Base-by-base conservation (phyloP, 2,113 vertebrate genomes). In the Tupaia tana region DNA sequence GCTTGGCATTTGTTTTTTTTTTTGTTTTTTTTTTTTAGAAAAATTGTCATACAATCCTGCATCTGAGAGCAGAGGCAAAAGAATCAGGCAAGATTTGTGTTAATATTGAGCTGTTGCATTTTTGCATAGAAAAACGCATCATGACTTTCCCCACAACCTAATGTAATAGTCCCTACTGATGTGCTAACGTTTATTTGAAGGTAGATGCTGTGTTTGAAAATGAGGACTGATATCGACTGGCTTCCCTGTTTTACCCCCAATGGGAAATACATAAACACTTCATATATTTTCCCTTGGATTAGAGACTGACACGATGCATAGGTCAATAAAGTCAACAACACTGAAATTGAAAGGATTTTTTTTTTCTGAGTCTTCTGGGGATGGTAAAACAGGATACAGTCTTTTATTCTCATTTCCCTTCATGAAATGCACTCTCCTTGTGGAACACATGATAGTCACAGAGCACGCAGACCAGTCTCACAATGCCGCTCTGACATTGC, bases 401-500 rank as follows among this genome's bases (percentile, higher is more conserved):
- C 97, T 98, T 98, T 98, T 97, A 95, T 98, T 98, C 94, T 93
- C 71, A 64, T 96, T 98, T 97, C 97, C 98, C 98, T 98, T 98
- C 97, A 67, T 91, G 97, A 98, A 98, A 97, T 27, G 56, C 96
- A 96, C 96, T 95, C 98, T 97, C 4, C 98, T 98, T 90, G 89
- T 95, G 89, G 98, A 88, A 96, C 97, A 98, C 98, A 97, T 2
- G 98, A 98, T 98, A 98, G 98, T 98, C 93, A 96, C 98, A 96
- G 79, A 97, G 98, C 98, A 98, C 98, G 98, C 98, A 98, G 98
- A 98, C 97, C 98, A 98, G 95, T 43, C 94, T 80, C 96, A 99
- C 98, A 99, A 99, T 98, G 52, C 97, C 85, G 52, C 95, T 78
- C 97, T 98, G 99, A 98, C 98, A 99, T 99, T 98, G 93, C 98